phyloP scores from a whole-genome alignment of 2,888 invertebrate genomes.

The Epirrita christyi region DNA sequence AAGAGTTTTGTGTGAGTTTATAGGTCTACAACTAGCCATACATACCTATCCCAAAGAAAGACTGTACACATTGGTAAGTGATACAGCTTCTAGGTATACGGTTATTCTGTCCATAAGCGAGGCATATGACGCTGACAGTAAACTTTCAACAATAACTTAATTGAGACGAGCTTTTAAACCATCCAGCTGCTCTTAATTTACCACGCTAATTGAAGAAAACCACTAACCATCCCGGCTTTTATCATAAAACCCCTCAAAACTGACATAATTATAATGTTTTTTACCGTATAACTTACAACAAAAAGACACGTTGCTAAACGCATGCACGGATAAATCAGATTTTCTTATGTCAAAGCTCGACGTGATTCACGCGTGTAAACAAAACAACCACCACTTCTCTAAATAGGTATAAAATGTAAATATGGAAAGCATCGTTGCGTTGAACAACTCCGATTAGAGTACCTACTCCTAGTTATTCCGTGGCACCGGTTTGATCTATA shows the following conservation, averaged over 20 bases:
- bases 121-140: constrained; percentile 4
- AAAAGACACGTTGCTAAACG: constrained; percentile 35
- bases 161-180: constrained; percentile 19
- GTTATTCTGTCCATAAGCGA: too few relatives aligned
- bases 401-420: constrained; percentile 69
- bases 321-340: constrained; percentile 48
- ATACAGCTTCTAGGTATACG: too few relatives aligned
- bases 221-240: constrained; percentile 21
- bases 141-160: constrained; percentile 15
- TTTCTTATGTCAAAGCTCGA: constrained; percentile 48
- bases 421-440: constrained; percentile 62
- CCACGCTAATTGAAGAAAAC: constrained; percentile 21
- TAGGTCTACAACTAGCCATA: not conserved
- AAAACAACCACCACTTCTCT: constrained; percentile 63
- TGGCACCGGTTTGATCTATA: constrained; percentile 51
- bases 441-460: constrained; percentile 62
- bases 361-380: constrained; percentile 74
- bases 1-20: constrained; percentile 22
- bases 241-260: constrained; percentile 24
- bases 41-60: not conserved
- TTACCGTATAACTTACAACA: constrained; percentile 25
- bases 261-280: constrained; percentile 24
- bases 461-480: constrained; percentile 16
- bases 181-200: constrained; percentile 31
- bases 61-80: not conserved